Percentiles rank a stretch among this genome's conserved stretches.
Conservation (phyloP, 2,888 invertebrate species). For the Sarcophaga variegata region DNA sequence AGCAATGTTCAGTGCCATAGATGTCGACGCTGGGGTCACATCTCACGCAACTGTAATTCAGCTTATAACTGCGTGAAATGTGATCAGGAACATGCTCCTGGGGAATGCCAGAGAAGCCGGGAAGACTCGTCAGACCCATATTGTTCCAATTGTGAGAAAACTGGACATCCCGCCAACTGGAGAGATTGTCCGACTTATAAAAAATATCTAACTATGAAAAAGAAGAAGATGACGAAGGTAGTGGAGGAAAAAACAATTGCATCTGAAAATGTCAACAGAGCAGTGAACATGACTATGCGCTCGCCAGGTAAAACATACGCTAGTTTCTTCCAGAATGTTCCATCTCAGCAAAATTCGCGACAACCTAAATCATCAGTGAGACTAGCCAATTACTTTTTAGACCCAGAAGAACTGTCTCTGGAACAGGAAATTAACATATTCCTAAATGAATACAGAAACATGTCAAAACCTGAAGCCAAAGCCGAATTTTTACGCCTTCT, state of each 20-base stretch:
- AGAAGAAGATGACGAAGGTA: background rate
- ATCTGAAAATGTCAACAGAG: background rate
- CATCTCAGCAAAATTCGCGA: background rate
- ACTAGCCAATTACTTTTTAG: background rate
- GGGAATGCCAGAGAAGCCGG: background rate
- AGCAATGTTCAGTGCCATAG: background rate
- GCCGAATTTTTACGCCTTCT: no score
- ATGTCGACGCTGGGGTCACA: no score
- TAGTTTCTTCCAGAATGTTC: background rate
- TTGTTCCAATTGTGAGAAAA: background rate
- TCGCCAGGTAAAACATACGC: background rate
- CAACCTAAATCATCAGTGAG: background rate
- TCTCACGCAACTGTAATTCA: no score
- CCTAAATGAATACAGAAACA: no score
- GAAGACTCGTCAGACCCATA: background rate
- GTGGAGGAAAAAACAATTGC: background rate
- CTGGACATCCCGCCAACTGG: background rate
- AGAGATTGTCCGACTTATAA: background rate
- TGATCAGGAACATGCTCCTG: background rate
- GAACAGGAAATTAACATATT: no score
- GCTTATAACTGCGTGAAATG: conserved; percentile 1
- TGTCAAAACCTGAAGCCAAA: no score
- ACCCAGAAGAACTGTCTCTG: background rate
- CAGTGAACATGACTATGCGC: background rate
- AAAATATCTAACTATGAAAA: background rate